Evolutionary conservation across 2,797 vertebrate species (phyloP).

Genomic region (Crax fasciolata): DNA sequence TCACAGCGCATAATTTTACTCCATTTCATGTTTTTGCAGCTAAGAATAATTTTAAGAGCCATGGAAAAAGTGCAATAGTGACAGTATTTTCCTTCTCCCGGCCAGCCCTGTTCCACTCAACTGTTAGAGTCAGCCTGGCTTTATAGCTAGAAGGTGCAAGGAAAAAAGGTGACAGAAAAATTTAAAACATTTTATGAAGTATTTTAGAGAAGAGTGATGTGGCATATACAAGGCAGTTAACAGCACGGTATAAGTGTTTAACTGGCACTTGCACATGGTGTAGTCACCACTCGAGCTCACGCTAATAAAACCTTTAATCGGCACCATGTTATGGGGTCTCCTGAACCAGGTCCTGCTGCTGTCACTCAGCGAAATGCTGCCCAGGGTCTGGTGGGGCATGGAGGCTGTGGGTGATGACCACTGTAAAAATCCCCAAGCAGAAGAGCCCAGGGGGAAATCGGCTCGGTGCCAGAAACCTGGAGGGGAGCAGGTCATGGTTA

Average conservation of each 20-base stretch:
- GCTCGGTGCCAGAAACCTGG: not conserved
- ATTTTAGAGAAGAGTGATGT: constrained; percentile 18
- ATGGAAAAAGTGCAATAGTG: not conserved
- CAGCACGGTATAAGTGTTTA: not conserved
- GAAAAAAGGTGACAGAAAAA: not conserved
- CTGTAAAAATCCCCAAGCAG: not conserved
- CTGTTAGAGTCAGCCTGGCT: not conserved
- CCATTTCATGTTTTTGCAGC: not conserved
- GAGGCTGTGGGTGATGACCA: not conserved
- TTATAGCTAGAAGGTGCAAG: not conserved
- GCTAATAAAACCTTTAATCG: not conserved
- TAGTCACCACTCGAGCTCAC: rapidly evolving
- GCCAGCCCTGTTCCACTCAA: not conserved
- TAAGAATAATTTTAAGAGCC: not conserved
- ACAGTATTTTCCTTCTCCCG: not conserved
- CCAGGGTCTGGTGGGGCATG: not conserved
- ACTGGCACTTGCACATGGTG: not conserved
- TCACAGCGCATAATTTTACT: not conserved
- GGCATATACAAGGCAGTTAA: not conserved
- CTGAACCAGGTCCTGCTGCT: not conserved
- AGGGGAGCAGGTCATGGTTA: not conserved
- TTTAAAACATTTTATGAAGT: not conserved
- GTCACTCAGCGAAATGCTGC: rapidly evolving
- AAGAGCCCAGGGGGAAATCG: rapidly evolving
- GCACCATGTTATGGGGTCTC: rapidly evolving